Evolutionary conservation across 2,113 vertebrate genomes (phyloP).

Genomic region (Strix aluco): DNA sequence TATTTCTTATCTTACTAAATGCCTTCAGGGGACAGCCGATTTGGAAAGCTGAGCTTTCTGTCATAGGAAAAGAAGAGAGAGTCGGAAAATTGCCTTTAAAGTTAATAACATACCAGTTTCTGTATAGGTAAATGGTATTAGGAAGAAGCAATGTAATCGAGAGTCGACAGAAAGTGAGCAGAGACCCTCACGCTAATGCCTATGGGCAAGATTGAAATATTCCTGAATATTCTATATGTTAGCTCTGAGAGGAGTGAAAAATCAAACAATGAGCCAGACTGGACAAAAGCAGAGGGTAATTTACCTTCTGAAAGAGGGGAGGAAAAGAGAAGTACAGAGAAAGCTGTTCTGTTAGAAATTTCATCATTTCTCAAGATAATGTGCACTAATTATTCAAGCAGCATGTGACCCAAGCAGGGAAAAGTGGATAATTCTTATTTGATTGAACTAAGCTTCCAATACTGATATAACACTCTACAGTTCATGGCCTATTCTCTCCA

Average conservation of each 20-base stretch:
- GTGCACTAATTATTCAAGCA: neutral
- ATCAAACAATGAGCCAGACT: neutral
- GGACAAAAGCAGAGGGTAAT: neutral
- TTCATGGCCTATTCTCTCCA: neutral
- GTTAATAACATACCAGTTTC: neutral
- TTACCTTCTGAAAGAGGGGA: neutral
- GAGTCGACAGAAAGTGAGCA: neutral
- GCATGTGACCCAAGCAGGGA: neutral
- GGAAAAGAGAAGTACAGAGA: neutral
- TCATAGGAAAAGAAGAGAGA: neutral
- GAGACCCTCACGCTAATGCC: neutral
- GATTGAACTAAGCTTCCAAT: neutral
- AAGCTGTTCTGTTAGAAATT: neutral
- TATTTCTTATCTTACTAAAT: constrained; percentile 52
- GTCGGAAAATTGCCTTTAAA: neutral
- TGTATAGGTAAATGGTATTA: neutral
- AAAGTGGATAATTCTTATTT: neutral
- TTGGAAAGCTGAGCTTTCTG: neutral
- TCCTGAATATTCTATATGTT: neutral
- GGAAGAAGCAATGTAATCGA: neutral
- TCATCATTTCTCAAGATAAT: neutral
- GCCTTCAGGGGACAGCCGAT: neutral
- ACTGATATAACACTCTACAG: neutral
- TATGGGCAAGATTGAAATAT: neutral
- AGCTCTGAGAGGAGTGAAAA: neutral